Evolutionary conservation across 1,140 invertebrate species (phyloP), one percentile per base, ranked within the genome.

Genomic region (Drosophila nannoptera): DNA sequence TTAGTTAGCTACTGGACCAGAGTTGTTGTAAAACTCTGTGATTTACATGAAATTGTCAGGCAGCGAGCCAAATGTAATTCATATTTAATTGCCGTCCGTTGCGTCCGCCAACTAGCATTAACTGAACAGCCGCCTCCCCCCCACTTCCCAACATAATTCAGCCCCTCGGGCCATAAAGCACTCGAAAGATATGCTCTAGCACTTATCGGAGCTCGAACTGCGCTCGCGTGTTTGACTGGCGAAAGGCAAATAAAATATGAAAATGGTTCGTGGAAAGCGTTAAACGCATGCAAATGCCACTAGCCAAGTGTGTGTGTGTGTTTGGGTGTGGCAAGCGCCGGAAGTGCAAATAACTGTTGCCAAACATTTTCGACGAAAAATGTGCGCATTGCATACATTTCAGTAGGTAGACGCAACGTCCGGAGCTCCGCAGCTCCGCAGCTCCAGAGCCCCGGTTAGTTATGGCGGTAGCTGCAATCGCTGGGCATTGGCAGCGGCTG

Each of bases 281-380:
- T 62, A 58, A 72, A 67, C 46, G 55, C 58, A 58, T 72, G 64
- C 54, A 68, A 72, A 49, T 59, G 53, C 61, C 29, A 48, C 16
- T 14, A 43, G 32, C 46, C 49, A 35, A 40, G 46, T 36, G 45
- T 50, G 48, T 2, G 14, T 12, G 33, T 12, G 29, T 6, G 12
- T 36, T 32, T 22, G 46, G 69, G 66, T 40, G 64, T 75, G 68
- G 58, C 59, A 62, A 59, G 68, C 48, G 65, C 69, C 65, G 81
- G 52, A 81, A 86, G 74, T 77, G 81, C 81, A 86, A 86, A 86
- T 86, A 86, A 81, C 81, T 81, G 81, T 86, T 86, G 77, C 81
- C 82, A 86, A 86, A 86, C 70, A 81, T 80, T 80, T 86, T 77
- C 56, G 49, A 69, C 74, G 81, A 81, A 81, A 82, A 84, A 76